Conservation (phyloP, 2,888 invertebrate genomes). For the Kuschelorhynchus macadamiae region DNA sequence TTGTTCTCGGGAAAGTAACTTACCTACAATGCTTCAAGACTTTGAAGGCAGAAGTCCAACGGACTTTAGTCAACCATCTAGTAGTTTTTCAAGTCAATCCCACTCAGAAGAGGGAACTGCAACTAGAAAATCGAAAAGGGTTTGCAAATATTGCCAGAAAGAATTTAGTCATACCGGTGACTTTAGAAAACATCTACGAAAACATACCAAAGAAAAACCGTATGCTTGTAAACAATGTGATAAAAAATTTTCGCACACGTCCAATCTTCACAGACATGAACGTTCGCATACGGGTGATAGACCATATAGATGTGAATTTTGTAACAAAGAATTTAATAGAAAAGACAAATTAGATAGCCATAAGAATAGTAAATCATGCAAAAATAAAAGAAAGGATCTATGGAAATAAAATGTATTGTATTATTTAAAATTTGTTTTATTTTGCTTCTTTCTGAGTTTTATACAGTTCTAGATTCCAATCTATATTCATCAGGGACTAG, state of each 20-base stretch:
- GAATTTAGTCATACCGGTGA: constrained; percentile 65
- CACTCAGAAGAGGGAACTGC: constrained; percentile 41
- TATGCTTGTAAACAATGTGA: constrained; percentile 62
- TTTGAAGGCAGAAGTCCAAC: constrained; percentile 16
- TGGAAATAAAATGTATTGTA: not conserved
- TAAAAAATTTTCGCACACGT: constrained; percentile 69
- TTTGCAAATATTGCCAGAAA: constrained; percentile 63
- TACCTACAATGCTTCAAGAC: constrained; percentile 19
- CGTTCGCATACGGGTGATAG: constrained; percentile 83
- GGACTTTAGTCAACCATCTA: constrained; percentile 54
- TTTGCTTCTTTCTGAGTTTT: too few species aligned
- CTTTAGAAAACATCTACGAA: constrained; percentile 65
- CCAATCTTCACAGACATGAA: constrained; percentile 83
- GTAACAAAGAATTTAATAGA: constrained; percentile 64
- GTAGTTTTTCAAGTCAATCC: constrained; percentile 29
- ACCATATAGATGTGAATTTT: constrained; percentile 72
- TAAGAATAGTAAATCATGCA: constrained; percentile 61
- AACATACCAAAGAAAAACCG: constrained; percentile 66
- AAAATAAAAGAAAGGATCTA: constrained; percentile 30
- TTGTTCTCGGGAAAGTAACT: not conserved
- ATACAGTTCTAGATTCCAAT: too few species aligned
- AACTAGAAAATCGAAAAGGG: constrained; percentile 46
- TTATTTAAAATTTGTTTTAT: too few species aligned
- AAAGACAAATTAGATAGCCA: constrained; percentile 66
- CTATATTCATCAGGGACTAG: too few species aligned